Evolutionary conservation across 2,888 invertebrate species (phyloP).

Genomic region (Lasioglossum oenotherae): DNA sequence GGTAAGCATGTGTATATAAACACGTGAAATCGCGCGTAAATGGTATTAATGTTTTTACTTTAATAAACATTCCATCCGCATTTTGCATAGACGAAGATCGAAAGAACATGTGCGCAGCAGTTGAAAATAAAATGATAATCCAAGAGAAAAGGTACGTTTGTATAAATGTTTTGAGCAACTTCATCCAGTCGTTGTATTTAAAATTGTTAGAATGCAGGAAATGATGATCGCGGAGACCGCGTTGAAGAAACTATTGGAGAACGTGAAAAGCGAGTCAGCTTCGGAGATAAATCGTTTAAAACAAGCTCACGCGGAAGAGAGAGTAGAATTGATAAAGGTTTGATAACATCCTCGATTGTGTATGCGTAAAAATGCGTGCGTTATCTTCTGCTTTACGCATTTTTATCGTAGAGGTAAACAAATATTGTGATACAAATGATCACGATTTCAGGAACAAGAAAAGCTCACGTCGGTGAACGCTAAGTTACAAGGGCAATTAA

Average conservation of each 20-base stretch:
- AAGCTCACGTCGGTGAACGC: conserved; percentile 41
- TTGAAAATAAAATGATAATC: conserved; percentile 39
- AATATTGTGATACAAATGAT: conserved; percentile 23
- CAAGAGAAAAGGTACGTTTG: conserved; percentile 59
- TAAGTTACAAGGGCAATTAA: conserved; percentile 45
- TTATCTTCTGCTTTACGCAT: conserved; percentile 10
- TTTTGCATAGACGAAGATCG: conserved; percentile 26
- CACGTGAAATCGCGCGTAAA: not conserved
- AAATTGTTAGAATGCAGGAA: conserved; percentile 37
- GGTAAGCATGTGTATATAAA: conserved; percentile 14
- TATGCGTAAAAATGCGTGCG: not conserved
- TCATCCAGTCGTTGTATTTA: not conserved
- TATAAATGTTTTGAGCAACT: not conserved
- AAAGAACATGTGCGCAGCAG: conserved; percentile 17
- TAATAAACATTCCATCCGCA: not conserved
- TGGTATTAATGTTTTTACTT: not conserved
- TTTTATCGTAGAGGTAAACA: conserved; percentile 29
- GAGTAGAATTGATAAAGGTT: conserved; percentile 52
- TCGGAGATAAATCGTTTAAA: conserved; percentile 45
- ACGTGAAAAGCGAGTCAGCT: conserved; percentile 18
- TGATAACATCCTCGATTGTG: not conserved
- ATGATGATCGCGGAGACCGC: conserved; percentile 23
- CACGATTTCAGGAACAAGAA: conserved; percentile 58
- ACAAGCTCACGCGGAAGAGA: conserved; percentile 51
- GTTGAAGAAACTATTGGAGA: conserved; percentile 46